Conservation (phyloP, 2,113 vertebrate genomes). For the Perca flavescens region DNA sequence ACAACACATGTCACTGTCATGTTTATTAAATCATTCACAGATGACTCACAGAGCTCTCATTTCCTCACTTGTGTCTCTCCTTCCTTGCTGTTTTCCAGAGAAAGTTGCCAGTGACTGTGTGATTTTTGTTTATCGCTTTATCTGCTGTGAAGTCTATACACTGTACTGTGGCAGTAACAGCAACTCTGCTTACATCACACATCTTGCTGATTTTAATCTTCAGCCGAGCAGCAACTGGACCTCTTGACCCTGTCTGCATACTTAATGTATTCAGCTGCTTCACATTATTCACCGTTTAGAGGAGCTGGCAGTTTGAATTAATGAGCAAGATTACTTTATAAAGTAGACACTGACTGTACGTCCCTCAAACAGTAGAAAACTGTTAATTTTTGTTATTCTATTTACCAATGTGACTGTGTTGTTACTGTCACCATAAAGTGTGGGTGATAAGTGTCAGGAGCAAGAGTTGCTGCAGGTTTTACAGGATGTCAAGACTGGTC, state of each 20-base stretch:
- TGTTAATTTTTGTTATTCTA: neutral
- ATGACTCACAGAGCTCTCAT: conserved; percentile 2
- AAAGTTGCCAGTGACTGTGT: neutral
- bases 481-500: neutral
- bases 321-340: neutral
- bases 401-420: neutral
- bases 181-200: conserved; percentile 1
- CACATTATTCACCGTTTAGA: conserved; percentile 32
- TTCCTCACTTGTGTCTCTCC: neutral
- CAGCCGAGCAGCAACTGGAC: conserved; percentile 13
- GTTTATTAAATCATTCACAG: neutral
- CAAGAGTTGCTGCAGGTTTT: neutral
- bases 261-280: conserved; percentile 1
- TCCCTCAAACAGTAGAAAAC: neutral
- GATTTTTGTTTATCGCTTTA: neutral
- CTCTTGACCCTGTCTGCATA: conserved; percentile 28
- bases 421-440: neutral
- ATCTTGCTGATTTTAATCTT: conserved; percentile 28
- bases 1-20: neutral
- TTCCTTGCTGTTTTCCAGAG: neutral
- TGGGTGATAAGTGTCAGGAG: neutral
- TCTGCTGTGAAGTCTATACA: neutral
- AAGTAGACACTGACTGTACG: neutral
- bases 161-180: neutral
- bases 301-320: conserved; percentile 22